Percentiles rank a stretch among this genome's conserved stretches.
Evolutionary conservation across 2,888 invertebrate genomes (phyloP).

Genomic region (Chrysomela aeneicollis): DNA sequence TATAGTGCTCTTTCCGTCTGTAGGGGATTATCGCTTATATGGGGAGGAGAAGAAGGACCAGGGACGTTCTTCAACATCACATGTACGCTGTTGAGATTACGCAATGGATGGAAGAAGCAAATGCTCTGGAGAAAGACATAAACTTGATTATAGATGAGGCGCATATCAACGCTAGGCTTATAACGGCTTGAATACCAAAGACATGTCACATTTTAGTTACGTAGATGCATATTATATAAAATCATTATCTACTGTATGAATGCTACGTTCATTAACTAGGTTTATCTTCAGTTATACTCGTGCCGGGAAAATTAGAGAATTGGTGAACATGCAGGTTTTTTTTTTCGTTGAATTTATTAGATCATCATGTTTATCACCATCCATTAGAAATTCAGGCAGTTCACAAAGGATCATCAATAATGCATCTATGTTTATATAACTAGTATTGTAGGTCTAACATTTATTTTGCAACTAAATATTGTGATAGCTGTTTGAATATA

Average conservation of each 20-base stretch:
- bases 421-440: not conserved
- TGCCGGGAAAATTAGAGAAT: not conserved
- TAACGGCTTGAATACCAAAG: conserved; percentile 40
- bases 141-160: conserved; percentile 51
- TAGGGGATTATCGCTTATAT: conserved; percentile 73
- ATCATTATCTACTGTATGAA: too few relatives aligned
- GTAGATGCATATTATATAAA: not conserved
- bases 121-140: conserved; percentile 53
- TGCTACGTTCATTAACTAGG: too few relatives aligned
- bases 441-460: conserved; percentile 19
- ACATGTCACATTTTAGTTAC: not conserved
- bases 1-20: conserved; percentile 8
- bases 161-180: conserved; percentile 51
- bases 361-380: too few relatives aligned
- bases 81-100: conserved; percentile 81
- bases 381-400: too few relatives aligned
- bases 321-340: too few relatives aligned
- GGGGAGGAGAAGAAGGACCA: conserved; percentile 76
- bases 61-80: conserved; percentile 77
- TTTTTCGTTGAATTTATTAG: too few relatives aligned
- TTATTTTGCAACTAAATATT: conserved; percentile 31
- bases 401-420: too few relatives aligned
- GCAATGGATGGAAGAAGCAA: conserved; percentile 77
- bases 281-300: not conserved
- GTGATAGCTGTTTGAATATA: conserved; percentile 29